Conservation (phyloP, 2,888 invertebrate species). For the Ischnura elegans region DNA sequence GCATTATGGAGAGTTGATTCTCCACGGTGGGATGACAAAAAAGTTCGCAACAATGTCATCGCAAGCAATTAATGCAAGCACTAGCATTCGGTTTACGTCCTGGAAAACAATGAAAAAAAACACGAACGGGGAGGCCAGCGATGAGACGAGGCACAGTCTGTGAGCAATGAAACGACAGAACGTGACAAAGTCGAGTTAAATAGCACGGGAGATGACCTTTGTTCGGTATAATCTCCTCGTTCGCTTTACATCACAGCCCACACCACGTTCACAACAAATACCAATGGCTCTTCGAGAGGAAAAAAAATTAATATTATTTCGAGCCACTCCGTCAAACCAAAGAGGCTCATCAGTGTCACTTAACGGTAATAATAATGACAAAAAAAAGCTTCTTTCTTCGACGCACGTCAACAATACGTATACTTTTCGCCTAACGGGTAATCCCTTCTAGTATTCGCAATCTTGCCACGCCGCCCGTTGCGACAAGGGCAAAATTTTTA, state of each 20-base stretch:
- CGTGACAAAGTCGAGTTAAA: not conserved
- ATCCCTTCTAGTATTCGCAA: not conserved
- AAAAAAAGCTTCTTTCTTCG: not conserved
- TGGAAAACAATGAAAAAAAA: not conserved
- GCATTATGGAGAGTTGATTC: not conserved
- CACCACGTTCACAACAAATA: not conserved
- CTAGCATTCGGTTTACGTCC: not conserved
- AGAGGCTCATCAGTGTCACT: not conserved
- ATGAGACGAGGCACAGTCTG: not conserved
- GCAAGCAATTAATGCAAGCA: not conserved
- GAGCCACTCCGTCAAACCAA: not conserved
- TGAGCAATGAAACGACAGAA: not conserved
- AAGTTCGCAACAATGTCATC: not conserved
- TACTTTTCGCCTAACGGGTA: not conserved
- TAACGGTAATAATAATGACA: not conserved
- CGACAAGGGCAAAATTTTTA: constrained; percentile 16
- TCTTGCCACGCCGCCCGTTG: not conserved
- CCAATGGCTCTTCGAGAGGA: not conserved
- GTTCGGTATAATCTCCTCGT: not conserved
- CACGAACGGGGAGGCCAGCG: not conserved
- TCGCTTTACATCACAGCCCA: not conserved
- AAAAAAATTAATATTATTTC: not conserved
- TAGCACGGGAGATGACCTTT: not conserved
- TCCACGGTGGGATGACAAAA: not conserved
- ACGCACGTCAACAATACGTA: not conserved